Base-by-base conservation (phyloP, 2,888 invertebrate species). In the Acrobasis consociella region DNA sequence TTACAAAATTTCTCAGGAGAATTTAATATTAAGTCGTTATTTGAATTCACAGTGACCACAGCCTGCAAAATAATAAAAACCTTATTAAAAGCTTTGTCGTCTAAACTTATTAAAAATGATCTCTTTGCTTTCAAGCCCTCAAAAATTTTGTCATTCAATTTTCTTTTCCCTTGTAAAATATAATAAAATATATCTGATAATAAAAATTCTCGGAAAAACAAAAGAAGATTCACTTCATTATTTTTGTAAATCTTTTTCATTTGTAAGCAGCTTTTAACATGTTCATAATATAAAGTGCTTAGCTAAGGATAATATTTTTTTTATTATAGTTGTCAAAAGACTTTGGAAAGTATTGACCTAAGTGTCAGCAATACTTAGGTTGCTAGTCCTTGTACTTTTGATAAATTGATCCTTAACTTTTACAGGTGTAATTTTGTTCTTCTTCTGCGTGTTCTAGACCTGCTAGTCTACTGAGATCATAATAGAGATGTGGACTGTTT, bases 1-100 rank as follows among this genome's bases (percentile, higher is more conserved):
- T 56, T 39, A 42, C 56, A 10, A 39, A 56, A 56, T 51, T 22
- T 51, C 51, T 5, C 53, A 38, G 49, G 56, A 51, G 60, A 42
- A 22, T 62, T 51, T 53, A 53, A 53, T 53, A 37, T 37, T 31
- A 37, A 37, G 37, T 53, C 37, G n/a, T 53, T 53, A 37, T 37
- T 53, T 53, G 37, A 15, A 15, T 38, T 53, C 3, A 46, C 37
- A 53, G 53, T 53, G 53, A 7, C 37, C 8, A 31, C 53, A 53
- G 13, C 38, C 53, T 53, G 53, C 31, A 67, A 69, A 71, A 72
- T 72, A 69, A 69, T 73, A 71, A 72, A 69, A 71, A 72, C 64
- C 67, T 69, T 72, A 66, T 68, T 72, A 69, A 61, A 62, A 68
- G 13, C 66, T 63, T 67, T 64, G 49, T 64, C 68, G 66, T 71